Base-by-base conservation (phyloP, 1,140 invertebrate species). In the Neotoxoptera formosana region DNA sequence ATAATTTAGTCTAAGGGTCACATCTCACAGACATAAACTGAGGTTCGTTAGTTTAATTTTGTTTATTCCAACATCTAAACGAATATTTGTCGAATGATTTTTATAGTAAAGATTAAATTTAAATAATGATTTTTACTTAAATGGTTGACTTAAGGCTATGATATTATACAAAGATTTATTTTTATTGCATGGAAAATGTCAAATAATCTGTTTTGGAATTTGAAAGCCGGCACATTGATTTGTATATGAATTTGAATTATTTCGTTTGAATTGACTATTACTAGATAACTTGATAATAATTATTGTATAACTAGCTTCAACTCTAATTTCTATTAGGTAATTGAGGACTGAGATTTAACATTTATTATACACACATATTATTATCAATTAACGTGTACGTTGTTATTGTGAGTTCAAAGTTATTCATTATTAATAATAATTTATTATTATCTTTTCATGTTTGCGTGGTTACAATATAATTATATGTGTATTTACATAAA, bases 21-120 rank as follows among this genome's bases (percentile, higher is more conserved):
- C 60, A 76, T 17, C 60, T n/a, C 14, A 76, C 30, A 76, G 60
- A 76, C 14, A 76, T 76, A 30, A 76, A 76, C 60, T 76, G 60
- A n/a, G 60, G 60, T 76, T 76, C 60, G 60, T 76, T 76, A 76
- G 60, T 76, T n/a, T 76, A n/a, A 76, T 76, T 76, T 76, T 76
- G 60, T 76, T 76, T 76, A 76, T 76, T 76, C n/a, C n/a, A 76
- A 14, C 14, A 7, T 76, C n/a, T 34, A 76, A 76, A 76, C 30
- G 60, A 76, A 17, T 76, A 76, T n/a, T 76, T 76, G 30, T 76
- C 3, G 30, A 76, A 76, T 76, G 14, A 34, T n/a, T 76, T 76
- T 30, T 30, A n/a, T 76, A 14, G 60, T 17, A 76, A 76, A 76
- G 14, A 76, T 76, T n/a, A 34, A 76, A 34, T 76, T 76, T 30